Evolutionary conservation across 2,113 vertebrate genomes (phyloP).

Genomic region (pig (Sus scrofa)): DNA sequence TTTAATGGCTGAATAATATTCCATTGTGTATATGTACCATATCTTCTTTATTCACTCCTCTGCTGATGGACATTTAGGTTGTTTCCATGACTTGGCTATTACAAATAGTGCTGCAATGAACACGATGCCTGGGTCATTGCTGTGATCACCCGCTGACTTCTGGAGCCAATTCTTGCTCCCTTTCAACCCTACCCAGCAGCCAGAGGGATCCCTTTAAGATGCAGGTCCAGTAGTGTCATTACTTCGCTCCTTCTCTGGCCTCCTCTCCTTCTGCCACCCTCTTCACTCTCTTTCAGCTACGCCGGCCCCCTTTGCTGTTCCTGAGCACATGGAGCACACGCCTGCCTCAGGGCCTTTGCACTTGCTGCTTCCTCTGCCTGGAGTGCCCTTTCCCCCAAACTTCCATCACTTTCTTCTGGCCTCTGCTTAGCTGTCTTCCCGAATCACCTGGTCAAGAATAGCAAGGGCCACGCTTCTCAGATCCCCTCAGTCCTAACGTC

Average conservation of each 20-base stretch:
- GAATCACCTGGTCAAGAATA: not conserved
- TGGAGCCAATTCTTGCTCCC: not conserved
- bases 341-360: not conserved
- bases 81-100: no score
- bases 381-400: not conserved
- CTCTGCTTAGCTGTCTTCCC: not conserved
- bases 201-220: not conserved
- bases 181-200: not conserved
- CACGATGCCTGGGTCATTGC: not conserved
- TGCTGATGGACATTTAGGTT: no score
- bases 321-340: not conserved
- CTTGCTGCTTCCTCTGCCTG: not conserved
- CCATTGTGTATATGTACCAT: no score
- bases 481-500: not conserved
- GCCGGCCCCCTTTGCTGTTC: not conserved
- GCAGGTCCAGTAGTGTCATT: accelerated
- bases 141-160: no score
- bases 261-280: not conserved
- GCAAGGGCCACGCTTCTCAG: not conserved
- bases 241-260: not conserved
- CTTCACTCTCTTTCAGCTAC: not conserved
- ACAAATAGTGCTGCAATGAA: no score
- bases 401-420: not conserved
- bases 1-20: no score
- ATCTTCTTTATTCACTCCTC: no score